Evolutionary conservation across 2,888 invertebrate species (phyloP), one percentile per base, ranked within the genome.

Genomic region (Andrena bucephala): DNA sequence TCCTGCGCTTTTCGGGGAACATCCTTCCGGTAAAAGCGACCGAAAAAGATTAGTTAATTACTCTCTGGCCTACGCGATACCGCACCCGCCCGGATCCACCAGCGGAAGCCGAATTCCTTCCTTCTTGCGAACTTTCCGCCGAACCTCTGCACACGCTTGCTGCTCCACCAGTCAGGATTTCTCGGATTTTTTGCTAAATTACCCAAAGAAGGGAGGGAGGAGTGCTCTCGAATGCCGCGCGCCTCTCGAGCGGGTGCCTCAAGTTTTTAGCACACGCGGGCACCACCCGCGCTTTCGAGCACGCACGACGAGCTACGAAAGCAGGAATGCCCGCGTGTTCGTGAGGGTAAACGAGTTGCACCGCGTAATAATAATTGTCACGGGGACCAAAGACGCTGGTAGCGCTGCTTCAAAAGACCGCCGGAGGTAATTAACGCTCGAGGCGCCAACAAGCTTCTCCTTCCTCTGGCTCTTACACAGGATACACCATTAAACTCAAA

Each of bases 391-490:
- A 87, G 80, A 74, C 76, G 84, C 63, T 27, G 72, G 59, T 65
- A 52, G 69, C 65, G 57, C 59, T 69, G 89, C 87, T 88, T 91
- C 90, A 89, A 91, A 91, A 91, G 90, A 70, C 83, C 84, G 84
- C 80, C 85, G 72, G 84, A 78, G 87, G 85, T 93, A 93, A 93
- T 93, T 93, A 93, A 91, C 88, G 88, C 89, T 89, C 76, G 85
- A 83, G 89, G 86, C 90, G 85, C 85, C 89, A 88, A 85, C 86
- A 87, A 89, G 89, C 90, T 89, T 91, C 71, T 69, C 71, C 74
- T 69, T 48, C 54, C 52, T 8, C 10, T 57, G 10, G 57, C 24
- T 57, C 24, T 24, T 57, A 13, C 24, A 57, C 57, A 24, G 57
- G 57, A 27, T 57, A 42, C 42, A 42, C 16, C 42, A 16, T 42